Evolutionary conservation across 2,888 invertebrate species (phyloP), one percentile per base, ranked within the genome.

Genomic region (Pollenia griseotomentosa): DNA sequence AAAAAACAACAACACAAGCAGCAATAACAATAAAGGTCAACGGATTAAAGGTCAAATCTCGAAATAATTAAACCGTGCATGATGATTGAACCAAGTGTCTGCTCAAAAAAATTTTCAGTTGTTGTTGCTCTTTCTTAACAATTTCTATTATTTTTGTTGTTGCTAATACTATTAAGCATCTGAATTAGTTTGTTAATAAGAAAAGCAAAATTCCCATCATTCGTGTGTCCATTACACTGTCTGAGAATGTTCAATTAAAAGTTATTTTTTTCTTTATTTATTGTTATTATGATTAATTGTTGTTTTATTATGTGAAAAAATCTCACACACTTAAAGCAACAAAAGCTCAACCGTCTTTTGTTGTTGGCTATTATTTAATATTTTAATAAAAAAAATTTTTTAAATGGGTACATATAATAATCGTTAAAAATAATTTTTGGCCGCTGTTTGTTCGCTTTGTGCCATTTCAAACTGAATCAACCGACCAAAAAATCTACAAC

Each of bases 1-100:
- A 70, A 75, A 80, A 68, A 85, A 68, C 66, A 48, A 73, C 46
- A 66, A 66, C 16, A 61, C 23, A 59, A 46, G 48, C 66, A 66
- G 11, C 65, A 66, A 73, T 71, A 77, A 44, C 65, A 75, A 68
- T 81, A 87, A 87, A 87, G 87, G 87, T 87, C 84, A 87, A 84
- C 81, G 84, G 84, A 87, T 87, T 87, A 84, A 87, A 87, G 87
- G 87, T 87, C 87, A 87, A 74, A 87, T 86, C 77, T 55, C 2
- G 80, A 79, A 78, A 68, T 79, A 46, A 74, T 74, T 70, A 71
- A 73, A 57, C 70, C n/a, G 63, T 81, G 59, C 59, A 44, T 70
- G 46, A 23, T 57, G 55, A 55, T 71, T 70, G 63, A 74, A 46
- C 14, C 55, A 57, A 77, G 63, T 66, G 55, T 66, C 19, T 66